These are phyloP conservation scores for Hirundo rustica DNA, from an alignment of 2,797 vertebrate genomes.

Conservation along the genomic window DNA sequence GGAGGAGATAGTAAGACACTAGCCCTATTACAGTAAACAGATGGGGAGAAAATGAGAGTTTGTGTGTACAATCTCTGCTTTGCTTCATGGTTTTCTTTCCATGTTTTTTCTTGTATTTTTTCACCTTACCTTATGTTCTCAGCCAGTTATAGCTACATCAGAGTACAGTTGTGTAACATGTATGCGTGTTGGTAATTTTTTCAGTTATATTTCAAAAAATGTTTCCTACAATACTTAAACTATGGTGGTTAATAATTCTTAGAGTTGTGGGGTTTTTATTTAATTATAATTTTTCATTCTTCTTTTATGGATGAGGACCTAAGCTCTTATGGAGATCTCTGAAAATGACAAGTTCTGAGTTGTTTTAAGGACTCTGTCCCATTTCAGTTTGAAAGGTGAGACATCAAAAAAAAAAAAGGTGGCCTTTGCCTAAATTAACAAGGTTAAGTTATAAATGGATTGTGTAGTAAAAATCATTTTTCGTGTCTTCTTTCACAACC, in stretches of 20 bases:
- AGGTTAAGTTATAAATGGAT: background rate
- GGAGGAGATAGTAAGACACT: background rate
- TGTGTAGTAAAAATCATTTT: background rate
- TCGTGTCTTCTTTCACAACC: background rate
- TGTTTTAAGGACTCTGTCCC: background rate
- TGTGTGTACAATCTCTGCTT: background rate
- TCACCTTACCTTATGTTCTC: background rate
- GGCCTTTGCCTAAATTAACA: background rate
- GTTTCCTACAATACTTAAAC: background rate
- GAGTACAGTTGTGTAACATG: background rate
- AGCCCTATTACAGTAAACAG: background rate
- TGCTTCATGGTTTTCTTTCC: background rate
- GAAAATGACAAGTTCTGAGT: background rate
- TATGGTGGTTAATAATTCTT: background rate
- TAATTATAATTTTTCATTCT: background rate
- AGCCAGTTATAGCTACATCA: background rate
- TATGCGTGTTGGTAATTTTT: background rate
- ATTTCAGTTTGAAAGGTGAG: background rate
- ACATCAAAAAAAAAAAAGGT: background rate
- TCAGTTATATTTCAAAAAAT: background rate
- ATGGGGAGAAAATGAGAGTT: background rate
- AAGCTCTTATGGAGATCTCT: background rate
- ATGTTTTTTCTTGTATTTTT: rapidly evolving
- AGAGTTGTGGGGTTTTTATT: background rate
- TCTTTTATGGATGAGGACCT: background rate